Evolutionary conservation across 2,113 vertebrate genomes (phyloP).

Genomic region (Anguilla rostrata): DNA sequence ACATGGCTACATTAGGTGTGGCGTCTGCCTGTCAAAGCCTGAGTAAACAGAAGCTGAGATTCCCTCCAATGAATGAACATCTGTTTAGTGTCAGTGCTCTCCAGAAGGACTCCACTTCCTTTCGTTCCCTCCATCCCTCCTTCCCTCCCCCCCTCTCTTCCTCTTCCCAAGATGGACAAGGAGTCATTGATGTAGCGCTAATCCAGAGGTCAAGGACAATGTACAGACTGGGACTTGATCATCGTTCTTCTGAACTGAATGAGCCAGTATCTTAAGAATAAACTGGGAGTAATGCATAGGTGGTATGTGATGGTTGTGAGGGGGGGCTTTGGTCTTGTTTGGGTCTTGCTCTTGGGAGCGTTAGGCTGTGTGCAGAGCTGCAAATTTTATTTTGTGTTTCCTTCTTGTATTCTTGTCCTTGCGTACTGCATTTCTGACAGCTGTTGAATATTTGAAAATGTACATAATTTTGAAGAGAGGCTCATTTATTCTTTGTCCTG

Average conservation of each 20-base stretch:
- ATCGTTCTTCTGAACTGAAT: neutral
- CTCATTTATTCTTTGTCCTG: neutral
- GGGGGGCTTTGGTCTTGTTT: neutral
- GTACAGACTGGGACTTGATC: neutral
- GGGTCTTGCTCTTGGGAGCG: neutral
- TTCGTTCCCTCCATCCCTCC: neutral
- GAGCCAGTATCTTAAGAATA: neutral
- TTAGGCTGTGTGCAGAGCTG: neutral
- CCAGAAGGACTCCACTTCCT: neutral
- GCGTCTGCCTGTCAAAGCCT: neutral
- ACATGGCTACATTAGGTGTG: neutral
- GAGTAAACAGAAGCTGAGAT: neutral
- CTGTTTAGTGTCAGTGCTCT: slow-evolving; percentile 8
- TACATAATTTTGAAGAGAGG: neutral
- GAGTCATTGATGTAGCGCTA: slow-evolving; percentile 1
- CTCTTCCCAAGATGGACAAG: slow-evolving; percentile 3
- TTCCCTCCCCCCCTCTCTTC: neutral
- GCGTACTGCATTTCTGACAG: neutral
- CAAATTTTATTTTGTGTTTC: neutral
- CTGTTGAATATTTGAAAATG: neutral
- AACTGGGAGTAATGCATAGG: neutral
- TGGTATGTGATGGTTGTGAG: neutral
- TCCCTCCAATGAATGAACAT: slow-evolving; percentile 3
- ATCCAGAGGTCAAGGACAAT: neutral
- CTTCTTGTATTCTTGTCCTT: neutral